A percentile compares a stretch with the other conserved stretches of the same genome.
Evolutionary conservation across 2,797 vertebrate genomes (phyloP).

Genomic region (Oceanodroma leucorhoa): DNA sequence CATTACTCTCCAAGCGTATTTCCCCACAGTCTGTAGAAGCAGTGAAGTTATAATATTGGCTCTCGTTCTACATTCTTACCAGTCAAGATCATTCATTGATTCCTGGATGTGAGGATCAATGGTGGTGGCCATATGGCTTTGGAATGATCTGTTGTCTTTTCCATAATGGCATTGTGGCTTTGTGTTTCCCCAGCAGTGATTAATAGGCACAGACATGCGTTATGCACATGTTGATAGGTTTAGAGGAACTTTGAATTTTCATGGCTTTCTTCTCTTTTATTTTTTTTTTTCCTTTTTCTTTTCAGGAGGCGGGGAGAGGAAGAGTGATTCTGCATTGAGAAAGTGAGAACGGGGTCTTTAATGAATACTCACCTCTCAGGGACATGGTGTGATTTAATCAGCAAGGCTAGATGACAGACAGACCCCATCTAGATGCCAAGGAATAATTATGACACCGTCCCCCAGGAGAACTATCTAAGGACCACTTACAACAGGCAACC

Average conservation of each 20-base stretch:
- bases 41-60: slow-evolving; percentile 7
- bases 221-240: slow-evolving; percentile 65
- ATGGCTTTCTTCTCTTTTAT: not conserved
- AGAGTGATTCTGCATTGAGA: not conserved
- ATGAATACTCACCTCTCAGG: not conserved
- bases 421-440: not conserved
- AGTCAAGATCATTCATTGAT: slow-evolving; percentile 65
- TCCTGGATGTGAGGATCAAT: slow-evolving; percentile 53
- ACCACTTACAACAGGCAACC: not conserved
- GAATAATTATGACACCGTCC: not conserved
- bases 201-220: slow-evolving; percentile 62
- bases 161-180: slow-evolving; percentile 54
- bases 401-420: not conserved
- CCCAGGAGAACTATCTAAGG: not conserved
- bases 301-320: not conserved
- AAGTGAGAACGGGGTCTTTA: slow-evolving; percentile 9
- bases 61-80: slow-evolving; percentile 21
- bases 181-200: slow-evolving; percentile 61
- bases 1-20: not conserved
- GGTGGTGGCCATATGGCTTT: slow-evolving; percentile 62
- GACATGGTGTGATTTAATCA: not conserved
- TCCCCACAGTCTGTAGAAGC: not conserved
- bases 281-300: not conserved
- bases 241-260: slow-evolving; percentile 52
- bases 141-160: slow-evolving; percentile 67